A percentile compares a stretch with the other conserved stretches of the same genome.
Conservation (phyloP, 2,797 vertebrate species). For the Otolemur crassicaudatus region DNA sequence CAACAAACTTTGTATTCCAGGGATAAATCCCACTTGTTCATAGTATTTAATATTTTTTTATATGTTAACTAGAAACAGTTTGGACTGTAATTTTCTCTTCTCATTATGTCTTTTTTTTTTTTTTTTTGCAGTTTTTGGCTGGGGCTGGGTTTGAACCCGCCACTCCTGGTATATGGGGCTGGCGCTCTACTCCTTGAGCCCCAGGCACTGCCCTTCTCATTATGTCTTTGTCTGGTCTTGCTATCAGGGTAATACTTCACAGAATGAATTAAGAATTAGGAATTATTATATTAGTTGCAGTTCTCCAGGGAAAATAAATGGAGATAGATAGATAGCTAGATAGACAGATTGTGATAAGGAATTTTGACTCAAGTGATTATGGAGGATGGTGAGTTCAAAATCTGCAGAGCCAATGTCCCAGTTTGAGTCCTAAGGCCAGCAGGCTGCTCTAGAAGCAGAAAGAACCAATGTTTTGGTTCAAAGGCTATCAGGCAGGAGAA, state of each 20-base stretch:
- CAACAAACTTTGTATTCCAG: background rate
- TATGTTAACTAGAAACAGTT: slow-evolving; percentile 12
- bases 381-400: background rate
- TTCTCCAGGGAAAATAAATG: background rate
- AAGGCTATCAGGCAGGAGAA: background rate
- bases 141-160: too few species aligned
- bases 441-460: background rate
- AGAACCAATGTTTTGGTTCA: background rate
- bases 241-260: slow-evolving; percentile 3
- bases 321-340: background rate
- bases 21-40: background rate
- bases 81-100: background rate
- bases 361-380: background rate
- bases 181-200: too few species aligned
- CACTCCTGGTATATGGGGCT: too few species aligned
- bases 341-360: background rate
- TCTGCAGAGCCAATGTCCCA: background rate
- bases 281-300: background rate
- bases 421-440: background rate
- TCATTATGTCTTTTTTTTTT: background rate
- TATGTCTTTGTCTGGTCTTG: background rate
- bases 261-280: background rate
- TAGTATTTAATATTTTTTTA: background rate
- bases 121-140: background rate
- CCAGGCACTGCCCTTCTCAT: background rate